Evolutionary conservation across 2,888 invertebrate species (phyloP).

Genomic region (Habroteleia sp.): DNA sequence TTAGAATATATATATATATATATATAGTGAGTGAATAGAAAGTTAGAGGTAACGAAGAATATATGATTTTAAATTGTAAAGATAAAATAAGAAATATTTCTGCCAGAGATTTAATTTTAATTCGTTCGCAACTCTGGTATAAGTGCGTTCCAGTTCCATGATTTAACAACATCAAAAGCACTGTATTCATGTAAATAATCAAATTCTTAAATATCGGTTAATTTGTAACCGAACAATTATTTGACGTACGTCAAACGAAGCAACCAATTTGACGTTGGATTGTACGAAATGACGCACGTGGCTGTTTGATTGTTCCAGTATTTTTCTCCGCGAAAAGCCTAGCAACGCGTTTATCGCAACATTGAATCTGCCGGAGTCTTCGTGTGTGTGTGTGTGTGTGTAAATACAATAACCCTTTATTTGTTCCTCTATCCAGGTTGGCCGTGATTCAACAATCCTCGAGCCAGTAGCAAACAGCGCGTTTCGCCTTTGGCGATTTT

Average conservation of each 20-base stretch:
- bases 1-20: no score
- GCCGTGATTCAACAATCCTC: slow-evolving; percentile 80
- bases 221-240: slow-evolving; percentile 4
- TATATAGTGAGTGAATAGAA: no score
- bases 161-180: no score
- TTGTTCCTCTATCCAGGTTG: slow-evolving; percentile 73
- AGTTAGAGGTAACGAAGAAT: no score
- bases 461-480: slow-evolving; percentile 75
- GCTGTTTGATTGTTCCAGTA: slow-evolving; percentile 25
- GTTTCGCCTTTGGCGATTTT: slow-evolving; percentile 72
- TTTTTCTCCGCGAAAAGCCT: slow-evolving; percentile 36
- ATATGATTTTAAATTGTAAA: no score
- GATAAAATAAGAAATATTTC: no score
- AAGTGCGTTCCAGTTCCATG: no score
- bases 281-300: slow-evolving; percentile 44
- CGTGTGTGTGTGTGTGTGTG: no score
- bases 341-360: slow-evolving; percentile 58
- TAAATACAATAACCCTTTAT: slow-evolving; percentile 81
- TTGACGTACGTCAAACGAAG: slow-evolving; percentile 16
- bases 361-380: slow-evolving; percentile 68
- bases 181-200: no score
- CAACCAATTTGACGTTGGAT: slow-evolving; percentile 19
- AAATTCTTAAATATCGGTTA: background rate
- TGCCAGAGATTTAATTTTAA: no score
- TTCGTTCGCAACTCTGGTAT: no score